These are phyloP conservation scores for Pachydiplax longipennis DNA, from an alignment of 2,888 invertebrate species.

Conservation along the genomic window DNA sequence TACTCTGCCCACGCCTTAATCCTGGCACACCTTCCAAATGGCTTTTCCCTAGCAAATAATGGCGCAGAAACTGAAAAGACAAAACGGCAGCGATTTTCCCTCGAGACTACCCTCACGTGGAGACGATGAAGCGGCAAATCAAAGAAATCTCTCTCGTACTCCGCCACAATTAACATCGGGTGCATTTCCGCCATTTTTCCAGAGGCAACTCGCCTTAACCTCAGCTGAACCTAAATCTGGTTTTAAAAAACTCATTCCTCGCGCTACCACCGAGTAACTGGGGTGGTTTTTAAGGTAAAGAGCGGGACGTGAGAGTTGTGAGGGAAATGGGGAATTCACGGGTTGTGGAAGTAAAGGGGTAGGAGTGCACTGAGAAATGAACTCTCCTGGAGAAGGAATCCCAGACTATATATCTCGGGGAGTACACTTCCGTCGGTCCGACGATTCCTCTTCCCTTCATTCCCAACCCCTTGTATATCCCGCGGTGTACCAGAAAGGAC, in stretches of 20 bases:
- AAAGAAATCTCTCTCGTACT: not conserved
- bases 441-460: not conserved
- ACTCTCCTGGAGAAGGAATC: constrained; percentile 25
- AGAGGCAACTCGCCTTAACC: not conserved
- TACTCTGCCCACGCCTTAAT: not conserved
- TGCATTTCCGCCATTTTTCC: not conserved
- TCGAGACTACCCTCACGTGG: not conserved
- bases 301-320: not conserved
- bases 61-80: not conserved
- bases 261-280: not conserved
- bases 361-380: constrained; percentile 31
- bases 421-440: not conserved
- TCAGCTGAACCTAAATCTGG: not conserved
- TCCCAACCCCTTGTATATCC: not conserved
- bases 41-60: not conserved
- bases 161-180: not conserved
- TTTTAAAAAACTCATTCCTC: not conserved
- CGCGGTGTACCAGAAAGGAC: not conserved
- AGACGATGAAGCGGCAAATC: not conserved
- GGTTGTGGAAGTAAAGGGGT: not conserved
- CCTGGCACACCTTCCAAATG: not conserved
- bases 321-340: not conserved
- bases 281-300: not conserved
- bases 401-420: constrained; percentile 22
- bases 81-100: not conserved